These are phyloP conservation scores for Panagrolaimus sp. DNA, from an alignment of 1,140 invertebrate genomes.

Conservation along the genomic window DNA sequence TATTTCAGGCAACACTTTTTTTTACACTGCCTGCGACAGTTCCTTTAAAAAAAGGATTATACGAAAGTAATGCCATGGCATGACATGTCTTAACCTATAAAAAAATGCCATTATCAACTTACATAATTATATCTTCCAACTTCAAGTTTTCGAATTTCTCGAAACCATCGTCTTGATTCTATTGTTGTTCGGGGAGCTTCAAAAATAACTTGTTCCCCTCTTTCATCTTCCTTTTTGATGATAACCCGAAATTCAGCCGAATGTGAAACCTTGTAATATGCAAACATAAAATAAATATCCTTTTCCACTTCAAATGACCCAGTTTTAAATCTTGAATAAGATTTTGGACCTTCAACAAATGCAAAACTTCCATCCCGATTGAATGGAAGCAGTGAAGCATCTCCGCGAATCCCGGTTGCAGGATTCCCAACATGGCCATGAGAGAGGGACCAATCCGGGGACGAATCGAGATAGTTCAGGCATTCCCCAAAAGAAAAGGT, in stretches of 20 bases:
- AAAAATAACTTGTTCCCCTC: conserved; percentile 37
- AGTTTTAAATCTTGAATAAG: conserved; percentile 34
- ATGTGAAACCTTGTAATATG: conserved; percentile 43
- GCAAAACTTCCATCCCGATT: conserved; percentile 29
- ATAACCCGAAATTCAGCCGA: conserved; percentile 29
- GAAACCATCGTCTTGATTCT: conserved; percentile 46
- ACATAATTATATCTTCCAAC: conserved; percentile 42
- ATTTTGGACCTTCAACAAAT: conserved; percentile 38
- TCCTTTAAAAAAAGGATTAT: too few species aligned
- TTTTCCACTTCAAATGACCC: conserved; percentile 40
- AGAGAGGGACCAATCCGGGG: conserved; percentile 36
- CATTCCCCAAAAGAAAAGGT: conserved; percentile 32
- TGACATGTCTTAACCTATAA: neutral
- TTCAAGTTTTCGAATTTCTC: conserved; percentile 35
- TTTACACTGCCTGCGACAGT: too few species aligned
- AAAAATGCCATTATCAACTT: neutral
- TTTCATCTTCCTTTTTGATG: conserved; percentile 26
- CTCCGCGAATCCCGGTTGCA: conserved; percentile 45
- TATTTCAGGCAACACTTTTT: too few species aligned
- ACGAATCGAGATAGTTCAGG: conserved; percentile 24
- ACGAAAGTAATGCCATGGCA: too few species aligned
- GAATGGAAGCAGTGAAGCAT: conserved; percentile 41
- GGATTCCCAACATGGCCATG: conserved; percentile 39
- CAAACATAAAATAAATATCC: conserved; percentile 41
- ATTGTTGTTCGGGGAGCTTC: conserved; percentile 20